Evolutionary conservation across 2,888 invertebrate genomes (phyloP).

Genomic region (Nasonovia ribisnigri): DNA sequence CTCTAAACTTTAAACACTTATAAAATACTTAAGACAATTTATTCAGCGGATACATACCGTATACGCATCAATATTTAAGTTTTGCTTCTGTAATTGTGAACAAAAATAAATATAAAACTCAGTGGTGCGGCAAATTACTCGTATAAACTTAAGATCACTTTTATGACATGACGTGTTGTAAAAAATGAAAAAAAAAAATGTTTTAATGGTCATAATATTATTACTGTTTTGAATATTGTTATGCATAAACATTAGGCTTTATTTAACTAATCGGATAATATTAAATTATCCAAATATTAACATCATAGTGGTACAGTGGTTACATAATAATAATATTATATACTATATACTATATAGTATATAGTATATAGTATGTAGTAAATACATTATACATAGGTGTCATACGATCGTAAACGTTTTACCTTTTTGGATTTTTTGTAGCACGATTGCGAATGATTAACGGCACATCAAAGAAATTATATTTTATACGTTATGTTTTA

Average conservation of each 20-base stretch:
- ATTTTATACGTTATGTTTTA: too few relatives aligned
- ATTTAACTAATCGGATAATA: background rate
- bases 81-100: background rate
- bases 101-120: background rate
- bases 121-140: background rate
- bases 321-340: too few relatives aligned
- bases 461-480: too few relatives aligned
- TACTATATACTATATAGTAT: background rate
- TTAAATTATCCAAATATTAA: background rate
- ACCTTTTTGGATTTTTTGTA: too few relatives aligned
- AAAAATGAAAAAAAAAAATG: background rate
- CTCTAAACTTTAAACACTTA: background rate
- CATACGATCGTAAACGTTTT: too few relatives aligned
- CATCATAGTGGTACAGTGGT: background rate
- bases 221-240: background rate
- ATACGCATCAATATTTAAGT: background rate
- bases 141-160: background rate
- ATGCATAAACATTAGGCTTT: too few relatives aligned
- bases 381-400: background rate
- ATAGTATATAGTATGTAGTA: too few relatives aligned
- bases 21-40: background rate
- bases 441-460: too few relatives aligned
- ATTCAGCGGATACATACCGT: too few relatives aligned
- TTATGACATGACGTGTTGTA: background rate
- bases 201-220: background rate